Evolutionary conservation across 1,140 invertebrate genomes (phyloP), one percentile per base, ranked within the genome.

Genomic region (Aphaenogaster ashmeadi): DNA sequence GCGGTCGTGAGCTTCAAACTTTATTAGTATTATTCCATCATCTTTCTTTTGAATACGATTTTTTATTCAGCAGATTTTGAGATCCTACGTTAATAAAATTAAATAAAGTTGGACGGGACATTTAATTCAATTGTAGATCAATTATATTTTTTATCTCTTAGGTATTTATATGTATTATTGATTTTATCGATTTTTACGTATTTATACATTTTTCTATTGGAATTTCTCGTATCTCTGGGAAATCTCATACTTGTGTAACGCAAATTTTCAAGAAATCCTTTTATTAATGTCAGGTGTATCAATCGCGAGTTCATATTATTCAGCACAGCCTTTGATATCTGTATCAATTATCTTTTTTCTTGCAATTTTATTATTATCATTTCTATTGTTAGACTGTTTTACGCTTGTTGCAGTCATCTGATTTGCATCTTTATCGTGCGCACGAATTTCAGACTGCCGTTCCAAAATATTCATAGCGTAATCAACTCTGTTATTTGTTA

Each of bases 401-500:
- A n/a, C 13, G 7, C 13, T 50, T 7, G 21, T 69, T 71, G 67
- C 7, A 71, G 15, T 71, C n/a, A 71, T 50, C 11, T 27, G 44
- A 71, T 67, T 67, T 21, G n/a, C 5, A n/a, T 44, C 21, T 67
- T 50, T 15, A 71, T 71, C 44, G 7, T 44, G 41, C 6, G 3
- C 4, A 33, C 13, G 27, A 72, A n/a, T 72, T 50, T 72, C 47
- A 15, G 44, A 47, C 2, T 71, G 21, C 36, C 62, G 33, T 71
- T 27, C 0, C n/a, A 71, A 15, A 71, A 71, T 71, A 50, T 50
- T 3, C 67, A 71, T 27, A 71, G 13, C 67, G 9, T 71, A 50
- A 50, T 7, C 15, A 47, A 71, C 44, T 71, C 44, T 71, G 15
- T 71, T 71, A 47, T 71, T 71, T 71, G 6, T 71, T 50, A 71